Base-by-base conservation (phyloP, 2,888 invertebrate genomes). In the Caenorhabditis zanzibari region DNA sequence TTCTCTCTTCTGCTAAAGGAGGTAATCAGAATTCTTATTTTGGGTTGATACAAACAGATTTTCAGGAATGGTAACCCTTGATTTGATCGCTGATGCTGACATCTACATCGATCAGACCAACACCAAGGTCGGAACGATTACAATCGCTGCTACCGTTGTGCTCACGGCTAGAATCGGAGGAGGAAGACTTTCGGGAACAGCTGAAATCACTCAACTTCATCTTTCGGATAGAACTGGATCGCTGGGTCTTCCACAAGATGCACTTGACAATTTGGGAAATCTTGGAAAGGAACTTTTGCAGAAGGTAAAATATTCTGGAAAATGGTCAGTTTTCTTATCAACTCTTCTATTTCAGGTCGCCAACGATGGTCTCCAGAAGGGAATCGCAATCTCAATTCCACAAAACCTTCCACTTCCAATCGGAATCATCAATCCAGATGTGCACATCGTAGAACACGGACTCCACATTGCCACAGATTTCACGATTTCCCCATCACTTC, bases 231-330 rank as follows among this genome's bases (percentile, higher is more conserved):
- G 81, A 35, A 82, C 86, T 19, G 87, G 87, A 59, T 59, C 85
- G 3, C 73, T 89, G 6, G 88, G 91, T 41, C 83, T 91, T n/a
- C 90, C 90, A 9, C 90, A 91, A 47, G 90, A 91, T 68, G 91
- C 91, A 5, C 74, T 91, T 5, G 90, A 91, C 72, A 91, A 91
- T 79, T 74, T 91, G n/a, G 91, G 90, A 59, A 88, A 88, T 64
- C 87, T 91, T n/a, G 91, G 90, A 79, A 91, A 91, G 79, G 91
- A 91, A 59, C 79, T 91, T 26, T 61, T 90, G 58, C 85, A 88
- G 64, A 90, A 90, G 88, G 88, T 88, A 16, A 24, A 38, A 9
- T 9, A 1, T 52, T 52, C 2, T 10, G 22, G 22, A 52, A 52
- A 32, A 32, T 32, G 32, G 32, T n/a, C n/a, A n/a, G n/a, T n/a